phyloP scores from a whole-genome alignment of 2,797 vertebrate genomes.

The Notamacropus eugenii region DNA sequence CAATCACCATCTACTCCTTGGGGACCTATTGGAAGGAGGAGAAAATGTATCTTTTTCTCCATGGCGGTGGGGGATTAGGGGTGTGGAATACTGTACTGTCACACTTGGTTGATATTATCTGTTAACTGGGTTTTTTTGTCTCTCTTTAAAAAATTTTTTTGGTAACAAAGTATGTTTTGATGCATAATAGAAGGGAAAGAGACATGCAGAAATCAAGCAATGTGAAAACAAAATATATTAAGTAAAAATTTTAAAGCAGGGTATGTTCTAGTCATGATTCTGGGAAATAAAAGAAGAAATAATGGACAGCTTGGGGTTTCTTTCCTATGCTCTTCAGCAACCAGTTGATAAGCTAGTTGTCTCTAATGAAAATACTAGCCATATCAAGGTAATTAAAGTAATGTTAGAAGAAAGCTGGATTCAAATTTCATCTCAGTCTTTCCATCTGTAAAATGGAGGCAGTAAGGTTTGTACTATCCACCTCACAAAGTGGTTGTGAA shows the following conservation, averaged over 20 bases:
- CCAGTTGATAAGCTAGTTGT: neutral
- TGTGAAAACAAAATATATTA: neutral
- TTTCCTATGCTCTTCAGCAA: neutral
- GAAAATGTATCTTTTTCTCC: neutral
- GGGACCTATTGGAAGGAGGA: neutral
- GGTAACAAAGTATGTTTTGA: neutral
- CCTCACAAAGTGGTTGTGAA: neutral
- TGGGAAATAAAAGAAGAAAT: neutral
- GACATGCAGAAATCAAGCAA: neutral
- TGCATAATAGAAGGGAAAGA: neutral
- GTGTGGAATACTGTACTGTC: neutral
- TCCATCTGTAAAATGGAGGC: neutral
- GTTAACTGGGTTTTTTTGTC: neutral
- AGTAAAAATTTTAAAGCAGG: neutral
- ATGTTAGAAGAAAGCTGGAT: neutral
- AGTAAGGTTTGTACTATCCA: neutral
- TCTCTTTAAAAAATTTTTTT: neutral
- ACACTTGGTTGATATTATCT: neutral
- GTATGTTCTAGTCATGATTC: neutral
- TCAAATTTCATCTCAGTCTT: neutral
- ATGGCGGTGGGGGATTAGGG: neutral
- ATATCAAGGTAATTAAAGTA: neutral
- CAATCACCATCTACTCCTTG: neutral
- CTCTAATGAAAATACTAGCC: neutral
- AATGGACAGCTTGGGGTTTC: neutral